Evolutionary conservation across 2,888 invertebrate species (phyloP), one percentile per base, ranked within the genome.

Genomic region (Thereva unica): DNA sequence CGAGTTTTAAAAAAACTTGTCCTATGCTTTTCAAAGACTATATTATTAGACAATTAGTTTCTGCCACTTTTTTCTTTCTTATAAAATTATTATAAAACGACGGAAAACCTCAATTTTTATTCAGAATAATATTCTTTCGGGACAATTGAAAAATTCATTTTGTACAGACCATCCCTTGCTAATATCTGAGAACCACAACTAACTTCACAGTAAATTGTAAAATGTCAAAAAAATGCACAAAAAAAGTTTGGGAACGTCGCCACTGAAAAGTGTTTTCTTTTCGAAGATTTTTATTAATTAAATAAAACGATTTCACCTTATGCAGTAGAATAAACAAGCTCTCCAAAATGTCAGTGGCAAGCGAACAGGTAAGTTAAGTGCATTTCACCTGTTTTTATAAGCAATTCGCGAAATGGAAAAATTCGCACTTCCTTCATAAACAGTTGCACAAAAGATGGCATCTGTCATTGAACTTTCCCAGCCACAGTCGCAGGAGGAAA

Each of bases 391-490:
- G 23, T 4, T 59, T 35, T 6, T 4, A 55, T 5, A 12, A 5
- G 2, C 7, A 10, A 8, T 10, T 23, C n/a, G 45, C 37, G 44
- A 47, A 47, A 23, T 23, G 23, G 23, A 47, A 61, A 61, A 61
- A 44, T 44, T 54, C 44, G 64, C 53, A 64, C 44, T 64, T 64
- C 35, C 9, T 53, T 52, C 38, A 64, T 53, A 53, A 64, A 64
- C 45, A 64, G 45, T 54, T 44, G 40, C 40, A 64, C 64, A 64
- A 64, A 64, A 64, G 64, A 64, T 64, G 64, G 64, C 64, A 64
- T 53, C 64, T 64, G 64, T 64, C 64, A 64, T 55, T 64, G 64
- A 64, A 64, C 47, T 38, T 64, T 54, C 23, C 35, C 45, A 42
- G n/a, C 37, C 10, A 40, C 5, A 35, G 44, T 53, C 41, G 7